Percentiles rank a stretch among this genome's conserved stretches.
Conservation (phyloP, 2,113 vertebrate species). For the Echinops telfairi region DNA sequence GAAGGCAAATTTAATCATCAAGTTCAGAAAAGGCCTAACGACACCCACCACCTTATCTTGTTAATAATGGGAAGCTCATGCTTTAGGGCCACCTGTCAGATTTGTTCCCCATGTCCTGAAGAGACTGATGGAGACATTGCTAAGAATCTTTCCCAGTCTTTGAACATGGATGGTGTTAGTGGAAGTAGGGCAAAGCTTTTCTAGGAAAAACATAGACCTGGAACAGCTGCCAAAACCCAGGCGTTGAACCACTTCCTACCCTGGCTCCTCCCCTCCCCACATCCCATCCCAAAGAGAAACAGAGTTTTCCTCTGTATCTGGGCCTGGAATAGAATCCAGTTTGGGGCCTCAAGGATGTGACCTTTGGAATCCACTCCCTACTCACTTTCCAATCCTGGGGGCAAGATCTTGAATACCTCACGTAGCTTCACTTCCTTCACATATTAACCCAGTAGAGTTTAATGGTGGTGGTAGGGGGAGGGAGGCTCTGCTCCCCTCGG, state of each 20-base stretch:
- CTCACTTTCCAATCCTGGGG: background rate
- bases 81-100: background rate
- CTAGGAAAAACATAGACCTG: background rate
- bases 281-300: background rate
- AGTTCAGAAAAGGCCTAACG: background rate
- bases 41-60: background rate
- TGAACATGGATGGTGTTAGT: accelerated
- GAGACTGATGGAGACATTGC: background rate
- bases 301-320: background rate
- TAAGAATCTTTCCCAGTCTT: background rate
- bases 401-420: background rate
- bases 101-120: background rate
- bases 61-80: background rate
- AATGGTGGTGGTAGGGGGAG: background rate
- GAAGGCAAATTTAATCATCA: background rate
- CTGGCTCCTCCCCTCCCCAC: accelerated
- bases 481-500: too few species aligned
- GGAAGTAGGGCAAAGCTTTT: background rate
- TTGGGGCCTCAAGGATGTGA: background rate
- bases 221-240: background rate
- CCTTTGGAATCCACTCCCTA: background rate
- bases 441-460: background rate
- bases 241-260: background rate
- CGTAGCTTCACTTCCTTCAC: background rate
- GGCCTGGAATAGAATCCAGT: background rate